Conservation (phyloP, 1,140 invertebrate species). For the Matsumurasca onukii region DNA sequence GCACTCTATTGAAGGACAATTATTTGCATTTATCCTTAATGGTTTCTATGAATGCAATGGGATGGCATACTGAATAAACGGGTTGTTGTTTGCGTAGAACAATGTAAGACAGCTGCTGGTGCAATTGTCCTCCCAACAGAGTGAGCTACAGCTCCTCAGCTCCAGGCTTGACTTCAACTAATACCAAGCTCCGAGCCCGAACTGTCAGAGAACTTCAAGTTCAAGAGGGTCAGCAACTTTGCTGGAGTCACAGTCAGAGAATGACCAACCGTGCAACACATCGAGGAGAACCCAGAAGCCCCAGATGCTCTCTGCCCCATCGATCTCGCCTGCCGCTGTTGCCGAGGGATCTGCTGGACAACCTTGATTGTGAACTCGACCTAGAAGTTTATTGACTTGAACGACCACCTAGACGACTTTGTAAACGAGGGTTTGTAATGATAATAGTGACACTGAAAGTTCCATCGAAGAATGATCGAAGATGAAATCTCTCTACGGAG, state of each 20-base stretch:
- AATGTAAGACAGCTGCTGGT: constrained; percentile 77
- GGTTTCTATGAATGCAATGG: too few species aligned
- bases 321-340: neutral
- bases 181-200: constrained; percentile 78
- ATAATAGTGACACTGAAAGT: constrained; percentile 17
- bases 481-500: neutral
- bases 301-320: too few species aligned
- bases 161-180: constrained; percentile 91
- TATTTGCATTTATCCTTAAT: too few species aligned
- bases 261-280: neutral
- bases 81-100: constrained; percentile 59
- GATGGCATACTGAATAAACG: too few species aligned
- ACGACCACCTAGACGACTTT: neutral
- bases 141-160: constrained; percentile 82
- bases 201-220: constrained; percentile 67
- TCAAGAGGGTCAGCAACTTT: constrained; percentile 35
- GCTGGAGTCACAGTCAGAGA: neutral
- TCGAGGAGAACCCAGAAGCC: too few species aligned
- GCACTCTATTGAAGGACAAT: too few species aligned
- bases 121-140: constrained; percentile 71
- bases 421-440: constrained; percentile 17
- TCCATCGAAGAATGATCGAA: constrained; percentile 7
- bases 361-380: neutral
- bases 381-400: neutral
- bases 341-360: neutral